Evolutionary conservation across 2,797 vertebrate species (phyloP), one percentile per base, ranked within the genome.

Genomic region (Bradypodion ventrale): DNA sequence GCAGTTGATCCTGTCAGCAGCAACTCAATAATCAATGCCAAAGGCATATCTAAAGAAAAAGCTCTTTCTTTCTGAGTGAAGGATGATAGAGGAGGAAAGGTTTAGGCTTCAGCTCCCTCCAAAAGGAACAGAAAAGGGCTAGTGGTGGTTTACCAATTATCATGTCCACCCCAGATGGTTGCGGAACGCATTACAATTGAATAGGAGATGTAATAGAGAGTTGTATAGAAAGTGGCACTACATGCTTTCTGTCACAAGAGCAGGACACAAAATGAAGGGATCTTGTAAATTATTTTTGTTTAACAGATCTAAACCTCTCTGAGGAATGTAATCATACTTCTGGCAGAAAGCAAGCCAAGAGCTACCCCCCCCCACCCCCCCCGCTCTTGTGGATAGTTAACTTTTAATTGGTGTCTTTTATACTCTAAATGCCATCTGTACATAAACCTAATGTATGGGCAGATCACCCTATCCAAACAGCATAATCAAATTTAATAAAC

Each of bases 391-490:
- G n/a, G 49, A 59, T 72, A 46, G 52, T 84, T 46, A 56, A 52
- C 27, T 29, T 83, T 69, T 78, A 78, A 44, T 35, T 84, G 52
- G n/a, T 46, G 29, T 27, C 23, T 72, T 78, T 62, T 84, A 46
- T 85, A 32, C 86, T 59, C 46, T 40, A 81, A 27, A 87, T 88
- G 84, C 42, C 85, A 87, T 79, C 83, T 83, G 52, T 63, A 74
- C 72, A 82, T 79, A 86, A 52, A 77, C 35, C 63, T 78, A 70
- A 56, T 72, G 76, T 37, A 63, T 44, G 63, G 63, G 59, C 37
- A 83, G 74, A 32, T 77, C 25, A 73, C 59, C 72, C 81, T 56
- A n/a, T 59, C 63, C 88, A 84, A 92, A 89, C 12, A 10, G 29
- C 56, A 49, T 32, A 78, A 77, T 60, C 77, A 80, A 82, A 77